Evolutionary conservation across 2,113 vertebrate species (phyloP).

Genomic region (Campylomormyrus tamandua): DNA sequence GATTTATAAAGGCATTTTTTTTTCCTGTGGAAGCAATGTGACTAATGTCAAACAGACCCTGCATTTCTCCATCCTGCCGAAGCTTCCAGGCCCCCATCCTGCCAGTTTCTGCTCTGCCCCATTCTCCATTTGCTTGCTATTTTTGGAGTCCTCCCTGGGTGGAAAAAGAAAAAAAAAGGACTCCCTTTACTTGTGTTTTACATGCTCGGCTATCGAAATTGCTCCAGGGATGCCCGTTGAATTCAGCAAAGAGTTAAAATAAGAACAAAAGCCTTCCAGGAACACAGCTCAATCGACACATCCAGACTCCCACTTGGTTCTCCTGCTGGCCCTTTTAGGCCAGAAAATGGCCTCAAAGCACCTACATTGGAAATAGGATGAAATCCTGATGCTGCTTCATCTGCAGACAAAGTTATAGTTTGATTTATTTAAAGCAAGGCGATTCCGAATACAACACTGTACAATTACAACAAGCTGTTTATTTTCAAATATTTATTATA

Average conservation of each 20-base stretch:
- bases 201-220: neutral
- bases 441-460: neutral
- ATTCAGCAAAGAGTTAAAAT: neutral
- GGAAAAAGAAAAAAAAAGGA: conserved; percentile 33
- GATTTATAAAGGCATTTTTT: neutral
- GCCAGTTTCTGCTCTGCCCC: neutral
- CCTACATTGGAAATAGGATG: neutral
- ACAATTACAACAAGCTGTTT: neutral
- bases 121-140: conserved; percentile 19
- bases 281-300: neutral
- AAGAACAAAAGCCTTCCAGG: neutral
- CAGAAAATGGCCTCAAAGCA: neutral
- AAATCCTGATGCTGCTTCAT: neutral
- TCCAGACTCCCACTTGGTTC: neutral
- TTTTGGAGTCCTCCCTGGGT: conserved; percentile 34
- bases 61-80: conserved; percentile 13
- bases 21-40: conserved; percentile 25
- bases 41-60: conserved; percentile 33
- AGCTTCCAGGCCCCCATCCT: conserved; percentile 29
- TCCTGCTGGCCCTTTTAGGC: neutral
- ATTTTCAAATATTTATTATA: neutral
- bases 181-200: conserved; percentile 30
- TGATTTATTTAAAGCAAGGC: neutral
- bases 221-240: neutral
- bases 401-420: neutral